A percentile compares a stretch with the other conserved stretches of the same genome.
These are phyloP conservation scores for Malacoctenus gilli DNA, from an alignment of 2,797 vertebrate species.

Conservation along the genomic window DNA sequence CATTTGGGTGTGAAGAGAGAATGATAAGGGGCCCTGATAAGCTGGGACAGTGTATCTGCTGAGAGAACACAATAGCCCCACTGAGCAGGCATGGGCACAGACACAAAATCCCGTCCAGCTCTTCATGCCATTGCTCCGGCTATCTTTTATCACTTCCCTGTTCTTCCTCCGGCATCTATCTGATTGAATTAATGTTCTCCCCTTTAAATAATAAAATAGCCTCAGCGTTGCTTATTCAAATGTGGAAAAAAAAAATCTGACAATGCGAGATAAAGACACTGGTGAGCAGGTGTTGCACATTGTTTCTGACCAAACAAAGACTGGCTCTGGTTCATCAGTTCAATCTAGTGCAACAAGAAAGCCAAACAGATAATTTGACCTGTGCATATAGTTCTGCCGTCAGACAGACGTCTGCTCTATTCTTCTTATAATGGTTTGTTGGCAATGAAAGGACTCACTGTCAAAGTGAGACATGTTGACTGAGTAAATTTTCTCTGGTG, in stretches of 20 bases:
- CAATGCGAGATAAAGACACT: constrained; percentile 48
- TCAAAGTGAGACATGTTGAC: constrained; percentile 24
- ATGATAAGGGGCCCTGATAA: constrained; percentile 73
- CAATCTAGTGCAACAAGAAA: background rate
- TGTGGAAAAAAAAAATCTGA: constrained; percentile 57
- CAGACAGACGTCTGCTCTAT: constrained; percentile 18
- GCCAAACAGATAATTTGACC: background rate
- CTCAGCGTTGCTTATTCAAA: constrained; percentile 67
- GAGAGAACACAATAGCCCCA: constrained; percentile 73
- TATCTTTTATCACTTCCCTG: constrained; percentile 77
- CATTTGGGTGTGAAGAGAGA: constrained; percentile 71
- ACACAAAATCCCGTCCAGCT: constrained; percentile 61
- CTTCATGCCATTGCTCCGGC: constrained; percentile 50
- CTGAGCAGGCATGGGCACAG: constrained; percentile 61
- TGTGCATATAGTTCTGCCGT: background rate
- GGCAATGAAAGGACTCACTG: background rate
- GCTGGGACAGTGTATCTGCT: constrained; percentile 58
- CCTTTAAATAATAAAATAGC: constrained; percentile 69
- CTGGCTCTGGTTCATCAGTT: constrained; percentile 26
- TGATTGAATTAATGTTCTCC: constrained; percentile 69
- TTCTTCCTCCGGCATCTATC: constrained; percentile 67
- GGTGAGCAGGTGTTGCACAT: constrained; percentile 26
- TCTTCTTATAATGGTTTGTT: background rate
- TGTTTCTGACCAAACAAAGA: constrained; percentile 38
- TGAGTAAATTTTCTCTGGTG: constrained; percentile 25